These are phyloP conservation scores for Apis mellifera DNA, from an alignment of 1,140 invertebrate genomes.

Conservation along the genomic window DNA sequence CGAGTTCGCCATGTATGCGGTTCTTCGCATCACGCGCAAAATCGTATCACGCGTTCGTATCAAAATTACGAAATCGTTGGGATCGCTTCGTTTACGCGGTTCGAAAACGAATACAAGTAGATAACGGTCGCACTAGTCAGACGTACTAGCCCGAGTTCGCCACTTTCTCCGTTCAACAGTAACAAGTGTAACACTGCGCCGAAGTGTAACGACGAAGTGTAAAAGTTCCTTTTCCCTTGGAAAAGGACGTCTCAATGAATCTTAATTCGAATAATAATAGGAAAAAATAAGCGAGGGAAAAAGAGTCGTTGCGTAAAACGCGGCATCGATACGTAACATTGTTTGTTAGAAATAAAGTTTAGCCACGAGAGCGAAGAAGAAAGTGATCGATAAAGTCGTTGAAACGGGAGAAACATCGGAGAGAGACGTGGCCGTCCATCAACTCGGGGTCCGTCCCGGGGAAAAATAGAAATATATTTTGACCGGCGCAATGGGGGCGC, in stretches of 20 bases:
- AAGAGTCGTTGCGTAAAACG: no score
- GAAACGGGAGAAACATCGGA: neutral
- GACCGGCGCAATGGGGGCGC: slow-evolving; percentile 1
- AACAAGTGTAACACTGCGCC: neutral
- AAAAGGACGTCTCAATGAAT: no score
- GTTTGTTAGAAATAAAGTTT: no score
- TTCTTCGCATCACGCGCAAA: neutral
- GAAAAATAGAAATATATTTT: slow-evolving; percentile 18
- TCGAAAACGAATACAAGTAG: slow-evolving; percentile 56
- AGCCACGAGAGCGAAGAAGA: no score
- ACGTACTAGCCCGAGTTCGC: slow-evolving; percentile 31
- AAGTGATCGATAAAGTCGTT: no score
- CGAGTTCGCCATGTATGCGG: neutral
- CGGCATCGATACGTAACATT: no score
- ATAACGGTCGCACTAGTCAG: slow-evolving; percentile 67
- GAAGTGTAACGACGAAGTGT: no score
- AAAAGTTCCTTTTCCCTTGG: neutral
- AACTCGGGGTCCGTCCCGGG: slow-evolving; percentile 10
- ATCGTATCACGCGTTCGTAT: no score
- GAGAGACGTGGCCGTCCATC: slow-evolving; percentile 34
- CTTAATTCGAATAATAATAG: neutral
- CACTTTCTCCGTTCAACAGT: slow-evolving; percentile 14
- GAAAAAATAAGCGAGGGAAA: neutral
- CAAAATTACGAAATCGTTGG: neutral
- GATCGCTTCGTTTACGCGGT: no score